phyloP scores from a whole-genome alignment of 2,888 invertebrate species.

The Tillus elongatus region DNA sequence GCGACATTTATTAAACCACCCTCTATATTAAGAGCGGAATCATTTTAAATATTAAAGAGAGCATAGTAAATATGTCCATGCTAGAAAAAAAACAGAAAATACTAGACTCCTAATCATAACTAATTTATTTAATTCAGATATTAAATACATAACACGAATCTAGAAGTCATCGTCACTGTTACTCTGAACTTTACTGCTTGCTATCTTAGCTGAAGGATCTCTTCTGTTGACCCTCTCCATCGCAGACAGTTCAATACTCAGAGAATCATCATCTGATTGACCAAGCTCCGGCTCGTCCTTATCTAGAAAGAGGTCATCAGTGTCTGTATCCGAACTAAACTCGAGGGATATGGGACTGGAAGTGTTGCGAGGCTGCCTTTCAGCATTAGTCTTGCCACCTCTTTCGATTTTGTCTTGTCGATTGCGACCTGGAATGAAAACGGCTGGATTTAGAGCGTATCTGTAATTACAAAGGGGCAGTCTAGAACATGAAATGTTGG shows the following conservation, averaged over 20 bases:
- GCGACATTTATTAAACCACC: too few species aligned
- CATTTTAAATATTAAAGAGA: too few species aligned
- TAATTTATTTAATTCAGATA: too few species aligned
- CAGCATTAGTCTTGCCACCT: slow-evolving; percentile 29
- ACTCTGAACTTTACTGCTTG: slow-evolving; percentile 33
- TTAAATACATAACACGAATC: too few species aligned
- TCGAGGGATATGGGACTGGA: slow-evolving; percentile 35
- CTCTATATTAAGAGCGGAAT: too few species aligned
- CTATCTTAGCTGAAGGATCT: slow-evolving; percentile 32
- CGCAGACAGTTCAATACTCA: slow-evolving; percentile 36
- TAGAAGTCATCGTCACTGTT: slow-evolving; percentile 39
- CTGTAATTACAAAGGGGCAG: neutral
- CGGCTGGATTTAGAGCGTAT: too few species aligned
- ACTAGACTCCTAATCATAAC: too few species aligned
- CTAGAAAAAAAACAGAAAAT: too few species aligned
- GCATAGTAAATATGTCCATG: too few species aligned
- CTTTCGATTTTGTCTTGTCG: too few species aligned
- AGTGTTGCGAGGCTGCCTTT: slow-evolving; percentile 33
- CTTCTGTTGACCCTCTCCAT: slow-evolving; percentile 28
- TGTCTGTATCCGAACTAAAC: slow-evolving; percentile 35
- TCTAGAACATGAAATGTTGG: too few species aligned
- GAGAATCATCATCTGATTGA: slow-evolving; percentile 38
- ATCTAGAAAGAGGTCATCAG: slow-evolving; percentile 38
- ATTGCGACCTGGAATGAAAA: slow-evolving; percentile 26
- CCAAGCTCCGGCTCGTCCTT: slow-evolving; percentile 39